Conservation (phyloP, 1,140 invertebrate genomes). For the Brachionus asplanchnoidis region DNA sequence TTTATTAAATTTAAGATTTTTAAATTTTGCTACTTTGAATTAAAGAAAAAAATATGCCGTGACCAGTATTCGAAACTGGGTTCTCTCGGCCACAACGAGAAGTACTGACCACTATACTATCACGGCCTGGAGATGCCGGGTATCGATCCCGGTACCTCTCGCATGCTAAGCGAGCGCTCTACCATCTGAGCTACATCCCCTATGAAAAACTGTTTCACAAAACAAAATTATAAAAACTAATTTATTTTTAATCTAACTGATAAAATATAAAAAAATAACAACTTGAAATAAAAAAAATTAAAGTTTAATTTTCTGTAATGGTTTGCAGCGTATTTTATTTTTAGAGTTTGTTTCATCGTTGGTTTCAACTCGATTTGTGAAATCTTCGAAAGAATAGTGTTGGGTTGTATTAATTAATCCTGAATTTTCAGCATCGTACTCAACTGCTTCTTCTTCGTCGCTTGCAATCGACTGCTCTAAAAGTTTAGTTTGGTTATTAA, state of each 20-base stretch:
- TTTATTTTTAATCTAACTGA: too few relatives aligned
- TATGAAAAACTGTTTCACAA: too few relatives aligned
- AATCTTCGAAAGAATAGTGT: background rate
- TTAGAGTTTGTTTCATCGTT: background rate
- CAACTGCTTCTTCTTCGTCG: background rate
- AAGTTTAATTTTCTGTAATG: background rate
- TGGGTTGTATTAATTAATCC: background rate
- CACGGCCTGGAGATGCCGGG: constrained; percentile 62
- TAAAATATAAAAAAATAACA: background rate
- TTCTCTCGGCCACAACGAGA: constrained; percentile 86
- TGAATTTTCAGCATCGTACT: background rate
- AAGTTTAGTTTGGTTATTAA: background rate
- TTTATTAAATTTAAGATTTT: too few relatives aligned
- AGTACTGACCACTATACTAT: constrained; percentile 86
- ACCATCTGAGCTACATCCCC: constrained; percentile 45
- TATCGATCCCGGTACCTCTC: constrained; percentile 43
- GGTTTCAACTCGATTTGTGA: background rate
- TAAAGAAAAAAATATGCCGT: constrained; percentile 68
- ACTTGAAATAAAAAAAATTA: background rate
- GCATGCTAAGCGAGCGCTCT: constrained; percentile 43
- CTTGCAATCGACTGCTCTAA: background rate
- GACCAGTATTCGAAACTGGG: constrained; percentile 88
- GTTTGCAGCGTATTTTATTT: background rate
- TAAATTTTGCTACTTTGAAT: too few relatives aligned
- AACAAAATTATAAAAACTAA: too few relatives aligned